Evolutionary conservation across 1,140 invertebrate species (phyloP).

Genomic region (Calephelis nemesis): DNA sequence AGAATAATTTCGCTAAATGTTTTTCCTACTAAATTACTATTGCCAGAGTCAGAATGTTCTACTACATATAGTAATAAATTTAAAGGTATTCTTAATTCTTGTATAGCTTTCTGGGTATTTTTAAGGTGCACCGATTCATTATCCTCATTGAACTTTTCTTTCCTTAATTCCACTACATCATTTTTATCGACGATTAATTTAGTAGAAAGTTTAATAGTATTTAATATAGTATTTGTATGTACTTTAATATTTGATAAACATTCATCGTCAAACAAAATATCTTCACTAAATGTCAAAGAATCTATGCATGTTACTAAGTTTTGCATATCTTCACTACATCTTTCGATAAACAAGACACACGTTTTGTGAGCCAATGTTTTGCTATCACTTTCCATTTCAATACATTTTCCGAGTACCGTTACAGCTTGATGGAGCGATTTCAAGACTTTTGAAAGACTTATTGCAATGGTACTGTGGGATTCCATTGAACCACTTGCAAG

Average conservation of each 20-base stretch:
- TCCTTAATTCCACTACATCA: conserved; percentile 73
- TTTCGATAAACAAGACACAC: conserved; percentile 82
- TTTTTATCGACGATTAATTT: conserved; percentile 69
- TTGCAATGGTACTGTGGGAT: conserved; percentile 75
- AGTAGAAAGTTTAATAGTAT: conserved; percentile 74
- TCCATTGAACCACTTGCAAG: conserved; percentile 59
- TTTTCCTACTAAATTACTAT: neutral
- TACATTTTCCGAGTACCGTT: conserved; percentile 83
- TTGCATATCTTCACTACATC: conserved; percentile 77
- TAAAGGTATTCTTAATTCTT: conserved; percentile 68
- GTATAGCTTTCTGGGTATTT: conserved; percentile 72
- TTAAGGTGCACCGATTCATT: conserved; percentile 73
- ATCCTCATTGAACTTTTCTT: conserved; percentile 71
- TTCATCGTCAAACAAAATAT: conserved; percentile 40
- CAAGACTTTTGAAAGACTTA: conserved; percentile 80
- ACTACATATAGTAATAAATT: conserved; percentile 56
- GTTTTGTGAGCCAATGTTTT: conserved; percentile 83
- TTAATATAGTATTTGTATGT: conserved; percentile 72
- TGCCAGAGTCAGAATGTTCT: conserved; percentile 42
- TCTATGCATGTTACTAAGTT: conserved; percentile 49
- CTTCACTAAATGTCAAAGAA: conserved; percentile 35
- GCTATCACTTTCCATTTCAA: conserved; percentile 82
- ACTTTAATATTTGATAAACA: conserved; percentile 59
- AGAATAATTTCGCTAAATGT: conserved; percentile 55
- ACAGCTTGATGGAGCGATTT: conserved; percentile 82